Base-by-base conservation (phyloP, 2,888 invertebrate genomes). In the Lasioglossum zephyrum region DNA sequence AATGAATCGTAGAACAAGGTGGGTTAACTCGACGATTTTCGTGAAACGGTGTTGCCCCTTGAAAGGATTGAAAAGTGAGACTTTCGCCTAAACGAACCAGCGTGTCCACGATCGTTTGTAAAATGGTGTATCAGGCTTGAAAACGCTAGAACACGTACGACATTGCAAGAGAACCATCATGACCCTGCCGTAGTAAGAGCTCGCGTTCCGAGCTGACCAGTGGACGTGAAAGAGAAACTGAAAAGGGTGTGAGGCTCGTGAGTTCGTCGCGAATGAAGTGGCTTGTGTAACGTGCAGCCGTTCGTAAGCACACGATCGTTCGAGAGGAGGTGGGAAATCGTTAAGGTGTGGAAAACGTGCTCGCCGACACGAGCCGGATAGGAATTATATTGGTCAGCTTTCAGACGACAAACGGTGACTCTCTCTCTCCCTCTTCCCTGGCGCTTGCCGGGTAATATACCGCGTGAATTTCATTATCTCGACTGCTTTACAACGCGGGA, bases 391-490 rank as follows among this genome's bases (percentile, higher is more conserved):
- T 84, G 82, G 63, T 79, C 73, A 66, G 49, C 76, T n/a, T 80
- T 31, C 41, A 74, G 72, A 81, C 72, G 70, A 77, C 57, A 72
- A 87, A 88, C 72, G 79, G 85, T 83, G 85, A 88, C 88, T 44
- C 44, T 13, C 44, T 44, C 44, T 44, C 44, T 44, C 44, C 11
- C 41, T 41, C 41, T 41, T 44, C 44, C 11, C 44, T 86, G 76
- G 82, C 84, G 47, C 26, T 86, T 88, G 79, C 31, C 39, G 72
- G 26, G 74, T 39, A 79, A 79, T 73, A 75, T 36, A 70, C 39
- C 49, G 57, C 70, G 53, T 77, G 82, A 84, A 84, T 86, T 79
- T 80, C 77, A 57, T 88, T 91, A 91, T 91, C 88, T 91, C 79
- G 84, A 89, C 76, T 88, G 87, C 57, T 91, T 90, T 89, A 91